These are phyloP conservation scores for Cybosia mesomella DNA, from an alignment of 2,888 invertebrate species.

Conservation along the genomic window DNA sequence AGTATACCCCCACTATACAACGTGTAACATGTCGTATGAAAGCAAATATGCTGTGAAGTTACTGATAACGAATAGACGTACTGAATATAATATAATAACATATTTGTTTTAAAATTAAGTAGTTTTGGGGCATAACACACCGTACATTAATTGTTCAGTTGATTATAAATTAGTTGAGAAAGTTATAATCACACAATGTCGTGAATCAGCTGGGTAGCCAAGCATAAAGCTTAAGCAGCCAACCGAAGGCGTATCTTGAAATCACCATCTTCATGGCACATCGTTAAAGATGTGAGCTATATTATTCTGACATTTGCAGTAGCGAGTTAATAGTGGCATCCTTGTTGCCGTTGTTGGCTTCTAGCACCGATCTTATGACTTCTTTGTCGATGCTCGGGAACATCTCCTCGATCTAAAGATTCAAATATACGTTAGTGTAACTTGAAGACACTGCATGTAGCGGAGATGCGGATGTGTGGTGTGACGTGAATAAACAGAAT, in stretches of 20 bases:
- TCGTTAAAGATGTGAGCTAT: neutral
- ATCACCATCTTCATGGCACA: neutral
- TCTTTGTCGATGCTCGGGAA: constrained; percentile 98
- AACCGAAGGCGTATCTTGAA: neutral
- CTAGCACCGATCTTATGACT: constrained; percentile 96
- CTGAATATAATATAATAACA: neutral
- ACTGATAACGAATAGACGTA: neutral
- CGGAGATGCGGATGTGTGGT: too few relatives aligned
- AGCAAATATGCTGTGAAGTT: neutral
- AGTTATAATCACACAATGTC: neutral
- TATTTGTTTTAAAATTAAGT: neutral
- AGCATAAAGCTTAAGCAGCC: constrained; percentile 8
- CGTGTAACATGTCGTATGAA: too few relatives aligned
- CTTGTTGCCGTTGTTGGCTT: constrained; percentile 96
- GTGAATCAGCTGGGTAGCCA: neutral
- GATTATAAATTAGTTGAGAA: neutral
- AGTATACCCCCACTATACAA: too few relatives aligned
- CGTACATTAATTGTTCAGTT: neutral
- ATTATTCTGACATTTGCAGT: constrained; percentile 94
- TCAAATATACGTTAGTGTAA: constrained; percentile 14
- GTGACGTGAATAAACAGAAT: too few relatives aligned
- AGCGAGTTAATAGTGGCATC: constrained; percentile 96
- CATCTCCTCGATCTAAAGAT: constrained; percentile 95
- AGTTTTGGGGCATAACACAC: neutral
- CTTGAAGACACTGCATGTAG: too few relatives aligned